These are phyloP conservation scores for Siphonodentalium dalli DNA, from an alignment of 2,888 invertebrate species.

Conservation along the genomic window DNA sequence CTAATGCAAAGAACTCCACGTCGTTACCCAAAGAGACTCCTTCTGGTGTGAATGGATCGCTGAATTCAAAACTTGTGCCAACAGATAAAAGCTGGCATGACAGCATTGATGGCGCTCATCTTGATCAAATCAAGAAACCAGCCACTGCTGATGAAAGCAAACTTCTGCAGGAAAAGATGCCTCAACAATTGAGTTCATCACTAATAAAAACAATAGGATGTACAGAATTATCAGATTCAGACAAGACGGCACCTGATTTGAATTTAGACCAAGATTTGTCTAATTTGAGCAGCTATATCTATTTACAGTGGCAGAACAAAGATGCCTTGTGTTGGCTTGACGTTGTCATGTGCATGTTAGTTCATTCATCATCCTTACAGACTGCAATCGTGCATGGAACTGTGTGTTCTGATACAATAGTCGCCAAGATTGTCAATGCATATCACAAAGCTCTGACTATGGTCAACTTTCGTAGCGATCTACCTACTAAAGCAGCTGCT, in stretches of 20 bases:
- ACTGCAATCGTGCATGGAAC: too few relatives aligned
- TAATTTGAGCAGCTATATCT: slow-evolving; percentile 10
- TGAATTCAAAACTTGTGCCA: neutral
- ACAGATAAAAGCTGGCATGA: neutral
- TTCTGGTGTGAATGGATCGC: too few relatives aligned
- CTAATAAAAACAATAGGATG: neutral
- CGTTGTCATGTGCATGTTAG: slow-evolving; percentile 52
- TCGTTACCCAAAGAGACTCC: too few relatives aligned
- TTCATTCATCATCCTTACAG: slow-evolving; percentile 43
- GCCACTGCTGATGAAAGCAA: neutral
- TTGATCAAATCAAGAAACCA: neutral
- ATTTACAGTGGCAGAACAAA: slow-evolving; percentile 58
- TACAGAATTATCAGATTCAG: slow-evolving; percentile 13
- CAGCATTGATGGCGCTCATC: neutral
- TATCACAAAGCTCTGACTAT: too few relatives aligned
- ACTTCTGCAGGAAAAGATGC: neutral
- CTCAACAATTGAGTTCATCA: neutral
- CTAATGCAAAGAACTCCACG: too few relatives aligned
- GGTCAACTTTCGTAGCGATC: too few relatives aligned
- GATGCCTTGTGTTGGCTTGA: slow-evolving; percentile 63
- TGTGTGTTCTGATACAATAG: too few relatives aligned
- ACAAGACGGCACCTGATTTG: too few relatives aligned
- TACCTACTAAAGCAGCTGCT: too few relatives aligned
- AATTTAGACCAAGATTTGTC: too few relatives aligned
- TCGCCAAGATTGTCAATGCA: too few relatives aligned